Evolutionary conservation across 2,888 invertebrate species (phyloP), one percentile per base, ranked within the genome.

Genomic region (Ennomos erosarius): DNA sequence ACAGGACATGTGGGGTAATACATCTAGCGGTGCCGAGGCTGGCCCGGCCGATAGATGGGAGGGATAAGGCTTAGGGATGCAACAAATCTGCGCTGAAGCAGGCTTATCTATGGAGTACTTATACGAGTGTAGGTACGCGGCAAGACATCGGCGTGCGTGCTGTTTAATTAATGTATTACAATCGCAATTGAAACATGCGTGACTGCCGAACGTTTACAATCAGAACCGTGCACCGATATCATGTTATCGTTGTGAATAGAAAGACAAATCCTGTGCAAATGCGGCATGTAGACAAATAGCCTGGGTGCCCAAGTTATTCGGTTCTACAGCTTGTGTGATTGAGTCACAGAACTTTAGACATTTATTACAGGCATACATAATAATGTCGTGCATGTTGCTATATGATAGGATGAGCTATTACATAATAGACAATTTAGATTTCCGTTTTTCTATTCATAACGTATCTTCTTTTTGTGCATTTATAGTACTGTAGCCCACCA

Each of bases 1-100:
- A 73, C 73, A 73, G 74, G 81, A 78, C 79, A 79, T 82, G 78
- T 76, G 78, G 75, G 76, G 78, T 85, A 82, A 83, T 84, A 84
- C 78, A 79, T 82, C 79, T 78, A 79, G 76, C 76, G 69, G 75
- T 75, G 79, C 77, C 51, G 51, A 36, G 66, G 76, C 69, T 69
- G 78, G 45, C 42, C 70, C 68, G 68, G 75, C 12, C 35, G 34
- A 35, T 42, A 50, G 50, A 50, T 50, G 52, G 26, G 52, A 37
- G 26, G 64, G 86, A 88, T 87, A 87, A 79, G 76, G 74, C 57
- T 60, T 62, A 65, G 73, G 67, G 67, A 65, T 63, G 69, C 71
- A 72, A 73, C 74, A 75, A 77, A 79, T 82, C 80, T 75, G 67
- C 70, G 53, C 50, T 54, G 12, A 36, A 39, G 35, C 38, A 46